Conservation (phyloP, 2,113 vertebrate species). For the Sander lucioperca region DNA sequence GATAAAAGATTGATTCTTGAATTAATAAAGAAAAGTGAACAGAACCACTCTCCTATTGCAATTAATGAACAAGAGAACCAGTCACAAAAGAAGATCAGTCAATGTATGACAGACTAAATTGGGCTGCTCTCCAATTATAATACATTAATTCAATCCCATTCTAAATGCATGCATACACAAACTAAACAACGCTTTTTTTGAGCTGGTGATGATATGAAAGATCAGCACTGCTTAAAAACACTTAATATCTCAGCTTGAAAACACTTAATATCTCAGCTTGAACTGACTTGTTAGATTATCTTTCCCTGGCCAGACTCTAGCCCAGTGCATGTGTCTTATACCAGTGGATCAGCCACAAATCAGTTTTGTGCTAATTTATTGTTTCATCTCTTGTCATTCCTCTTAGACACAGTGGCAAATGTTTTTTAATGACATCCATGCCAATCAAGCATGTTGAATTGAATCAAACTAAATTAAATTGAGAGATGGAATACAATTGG, state of each 20-base stretch:
- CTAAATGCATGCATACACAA: not conserved
- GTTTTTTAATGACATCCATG: conserved; percentile 26
- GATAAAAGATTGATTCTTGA: not conserved
- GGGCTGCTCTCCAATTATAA: not conserved
- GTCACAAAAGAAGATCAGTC: not conserved
- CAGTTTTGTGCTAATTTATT: not conserved
- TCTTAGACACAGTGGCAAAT: not conserved
- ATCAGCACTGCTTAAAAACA: not conserved
- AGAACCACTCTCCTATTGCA: not conserved
- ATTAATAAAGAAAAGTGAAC: not conserved
- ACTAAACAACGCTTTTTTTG: not conserved
- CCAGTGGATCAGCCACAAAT: not conserved
- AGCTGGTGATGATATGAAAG: not conserved
- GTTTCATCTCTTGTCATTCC: not conserved
- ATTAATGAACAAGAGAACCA: not conserved
- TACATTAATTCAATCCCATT: not conserved
- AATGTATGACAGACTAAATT: not conserved
- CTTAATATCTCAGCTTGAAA: not conserved
- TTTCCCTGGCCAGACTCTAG: not conserved
- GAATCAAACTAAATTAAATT: conserved; percentile 42
- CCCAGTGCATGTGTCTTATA: not conserved
- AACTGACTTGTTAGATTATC: too few species aligned
- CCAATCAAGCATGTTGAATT: conserved; percentile 39
- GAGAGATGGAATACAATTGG: conserved; percentile 32
- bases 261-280: not conserved